Evolutionary conservation across 2,797 vertebrate species (phyloP), one percentile per base, ranked within the genome.

Genomic region (Podargus strigoides): DNA sequence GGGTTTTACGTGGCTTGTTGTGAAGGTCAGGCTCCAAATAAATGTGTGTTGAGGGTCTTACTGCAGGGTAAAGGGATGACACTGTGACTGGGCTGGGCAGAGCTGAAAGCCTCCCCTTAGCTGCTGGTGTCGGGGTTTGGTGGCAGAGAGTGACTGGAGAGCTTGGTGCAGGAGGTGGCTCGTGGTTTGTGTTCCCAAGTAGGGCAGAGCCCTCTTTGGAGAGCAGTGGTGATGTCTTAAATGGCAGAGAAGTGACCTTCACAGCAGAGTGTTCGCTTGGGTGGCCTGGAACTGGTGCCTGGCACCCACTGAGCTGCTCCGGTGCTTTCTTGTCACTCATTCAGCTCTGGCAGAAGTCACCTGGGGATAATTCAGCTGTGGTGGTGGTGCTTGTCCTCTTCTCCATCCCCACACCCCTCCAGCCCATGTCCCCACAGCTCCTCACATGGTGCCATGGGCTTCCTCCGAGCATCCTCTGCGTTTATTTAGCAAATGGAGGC

Each of bases 391-490:
- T 20, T 12, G 8, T 8, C 36, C 50, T 20, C 83, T 4, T 8
- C 70, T 28, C 56, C 23, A 0, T 41, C 20, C 39, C 46, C 39
- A 3, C 21, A 1, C 21, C 32, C 34, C 42, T 27, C 3, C 52
- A 8, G 37, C 37, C 5, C n/a, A n/a, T n/a, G n/a, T n/a, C n/a
- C n/a, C n/a, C n/a, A n/a, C n/a, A n/a, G n/a, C 19, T 42, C 28
- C 68, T 36, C 5, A 2, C 2, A 16, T 14, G 28, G 34, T 6
- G 16, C 1, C 4, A 6, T 28, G 6, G 30, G 9, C 44, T 42
- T 42, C 64, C 59, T 23, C 7, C 1, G 3, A 22, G 32, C 0
- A 12, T 26, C 13, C 0, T 3, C 23, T 10, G 39, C 5, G 2
- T 68, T 63, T 30, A 2, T 30, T 42, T 12, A 20, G 68, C 68